Conservation (phyloP, 2,797 vertebrate genomes). For the Coluber constrictor region DNA sequence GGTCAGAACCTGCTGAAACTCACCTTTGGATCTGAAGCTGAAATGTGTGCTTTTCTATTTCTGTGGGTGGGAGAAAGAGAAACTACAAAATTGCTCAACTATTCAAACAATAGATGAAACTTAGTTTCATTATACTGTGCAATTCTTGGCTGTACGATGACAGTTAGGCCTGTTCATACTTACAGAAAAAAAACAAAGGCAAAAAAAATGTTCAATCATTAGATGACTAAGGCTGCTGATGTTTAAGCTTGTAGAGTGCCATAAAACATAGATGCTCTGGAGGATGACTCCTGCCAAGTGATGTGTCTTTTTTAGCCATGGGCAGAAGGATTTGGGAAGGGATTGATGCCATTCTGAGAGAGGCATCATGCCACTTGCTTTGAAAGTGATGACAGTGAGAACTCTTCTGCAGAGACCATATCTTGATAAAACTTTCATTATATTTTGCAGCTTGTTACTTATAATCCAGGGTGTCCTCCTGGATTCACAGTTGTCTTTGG, state of each 20-base stretch:
- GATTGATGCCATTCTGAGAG: neutral
- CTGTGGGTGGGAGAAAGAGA: neutral
- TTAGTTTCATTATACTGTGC: neutral
- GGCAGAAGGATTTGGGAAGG: neutral
- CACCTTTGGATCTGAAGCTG: too few species aligned
- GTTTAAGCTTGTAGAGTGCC: neutral
- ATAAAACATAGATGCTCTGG: neutral
- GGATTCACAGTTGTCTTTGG: too few species aligned
- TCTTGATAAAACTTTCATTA: neutral
- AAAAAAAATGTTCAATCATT: neutral
- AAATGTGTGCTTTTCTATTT: neutral
- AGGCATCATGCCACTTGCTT: neutral
- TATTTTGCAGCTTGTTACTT: neutral
- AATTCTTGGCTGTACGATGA: too few species aligned
- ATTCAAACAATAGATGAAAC: neutral
- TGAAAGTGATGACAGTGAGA: neutral
- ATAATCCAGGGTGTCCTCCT: neutral
- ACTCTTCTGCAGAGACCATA: neutral
- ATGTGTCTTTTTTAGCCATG: neutral
- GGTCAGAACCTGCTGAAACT: too few species aligned
- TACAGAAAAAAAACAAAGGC: too few species aligned
- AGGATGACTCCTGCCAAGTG: neutral
- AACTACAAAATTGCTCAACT: neutral
- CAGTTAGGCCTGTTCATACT: too few species aligned
- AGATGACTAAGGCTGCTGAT: neutral